Base-by-base conservation (phyloP, 2,888 invertebrate species). In the Didymodactylos carnosus region DNA sequence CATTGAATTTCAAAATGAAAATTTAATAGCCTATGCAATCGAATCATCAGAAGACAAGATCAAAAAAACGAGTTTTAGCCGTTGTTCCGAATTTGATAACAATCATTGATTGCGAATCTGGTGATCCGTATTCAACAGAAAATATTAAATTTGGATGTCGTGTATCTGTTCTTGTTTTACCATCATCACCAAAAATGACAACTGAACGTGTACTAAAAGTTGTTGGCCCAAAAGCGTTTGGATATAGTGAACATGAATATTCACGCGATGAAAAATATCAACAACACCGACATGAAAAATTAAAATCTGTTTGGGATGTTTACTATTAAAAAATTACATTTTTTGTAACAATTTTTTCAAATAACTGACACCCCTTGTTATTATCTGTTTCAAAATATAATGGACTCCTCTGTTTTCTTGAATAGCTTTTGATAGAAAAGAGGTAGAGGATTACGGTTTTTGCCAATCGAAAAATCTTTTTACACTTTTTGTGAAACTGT, bases 1-100 rank as follows among this genome's bases (percentile, higher is more conserved):
- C 13, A 77, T 82, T 10, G 78, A 80, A 7, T 81, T 82, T 73
- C 81, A 82, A 75, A 82, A 82, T 74, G 82, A 82, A 76, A 80
- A 80, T 75, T 77, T 82, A 11, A 75, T 81, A 10, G 80, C 78
- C 10, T 75, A 75, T 25, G 70, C n/a, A n/a, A n/a, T n/a, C n/a
- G n/a, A n/a, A n/a, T n/a, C n/a, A n/a, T n/a, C n/a, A n/a, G n/a
- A n/a, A n/a, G n/a, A n/a, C n/a, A n/a, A 25, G 51, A 27, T 51
- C 6, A 16, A 13, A 27, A 14, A 27, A 51, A 4, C 13, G 16
- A 70, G 72, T 75, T 41, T 23, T 80, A 29, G 80, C 79, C 0
- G 77, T 78, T 72, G 78, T 78, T 10, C 81, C 81, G 23, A 81
- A 81, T 72, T 75, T 81, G n/a, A 80, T 81, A 27, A 76, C 78